Evolutionary conservation across 1,140 invertebrate species (phyloP).

Genomic region (Caenorhabditis latens): DNA sequence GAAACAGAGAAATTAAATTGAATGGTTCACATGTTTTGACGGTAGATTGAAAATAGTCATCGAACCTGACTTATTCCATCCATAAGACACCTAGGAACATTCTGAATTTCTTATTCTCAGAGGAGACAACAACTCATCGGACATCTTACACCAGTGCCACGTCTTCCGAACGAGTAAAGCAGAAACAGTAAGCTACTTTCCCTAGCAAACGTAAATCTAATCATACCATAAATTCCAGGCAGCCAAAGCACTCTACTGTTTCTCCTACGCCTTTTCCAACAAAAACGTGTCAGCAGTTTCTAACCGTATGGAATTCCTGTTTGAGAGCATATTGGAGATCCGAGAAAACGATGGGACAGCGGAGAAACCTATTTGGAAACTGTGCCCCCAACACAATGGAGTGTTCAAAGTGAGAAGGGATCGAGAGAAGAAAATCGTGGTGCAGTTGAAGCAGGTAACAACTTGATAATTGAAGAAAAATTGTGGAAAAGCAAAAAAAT

Average conservation of each 20-base stretch:
- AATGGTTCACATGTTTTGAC: no score
- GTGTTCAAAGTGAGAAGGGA: conserved; percentile 92
- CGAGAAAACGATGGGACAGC: conserved; percentile 83
- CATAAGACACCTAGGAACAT: background rate
- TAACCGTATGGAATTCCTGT: conserved; percentile 79
- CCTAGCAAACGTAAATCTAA: conserved; percentile 67
- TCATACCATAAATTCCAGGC: conserved; percentile 80
- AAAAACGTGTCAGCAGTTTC: conserved; percentile 79
- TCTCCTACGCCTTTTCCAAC: conserved; percentile 88
- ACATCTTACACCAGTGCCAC: conserved; percentile 86
- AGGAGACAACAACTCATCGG: conserved; percentile 83
- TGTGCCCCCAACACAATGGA: conserved; percentile 89
- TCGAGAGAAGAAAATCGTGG: conserved; percentile 90
- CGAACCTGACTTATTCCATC: no score
- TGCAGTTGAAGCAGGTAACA: conserved; percentile 87
- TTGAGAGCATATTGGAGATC: conserved; percentile 91
- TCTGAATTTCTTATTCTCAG: conserved; percentile 80
- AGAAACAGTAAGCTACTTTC: conserved; percentile 96
- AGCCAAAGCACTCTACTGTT: conserved; percentile 85
- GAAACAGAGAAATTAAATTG: no score
- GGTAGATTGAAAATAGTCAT: no score
- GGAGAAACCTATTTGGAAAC: conserved; percentile 80
- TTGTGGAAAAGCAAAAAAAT: background rate
- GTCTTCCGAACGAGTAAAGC: conserved; percentile 94
- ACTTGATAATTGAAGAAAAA: background rate